phyloP scores from a whole-genome alignment of 2,888 invertebrate genomes.

The Melikaiella ostensackeni region DNA sequence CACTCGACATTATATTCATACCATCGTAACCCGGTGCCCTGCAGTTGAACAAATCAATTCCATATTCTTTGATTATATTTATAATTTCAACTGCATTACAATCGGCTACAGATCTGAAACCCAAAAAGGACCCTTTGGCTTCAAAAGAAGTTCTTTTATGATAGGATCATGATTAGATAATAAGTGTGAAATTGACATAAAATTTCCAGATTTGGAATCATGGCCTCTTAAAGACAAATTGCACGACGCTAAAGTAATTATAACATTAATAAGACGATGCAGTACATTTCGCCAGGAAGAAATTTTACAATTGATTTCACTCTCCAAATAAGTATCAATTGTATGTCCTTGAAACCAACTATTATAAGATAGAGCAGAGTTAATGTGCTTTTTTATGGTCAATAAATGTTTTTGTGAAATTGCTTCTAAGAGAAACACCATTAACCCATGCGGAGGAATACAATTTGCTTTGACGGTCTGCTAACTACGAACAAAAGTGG shows the following conservation, averaged over 20 bases:
- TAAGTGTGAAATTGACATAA: too few species aligned
- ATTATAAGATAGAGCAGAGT: background rate
- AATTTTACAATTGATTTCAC: background rate
- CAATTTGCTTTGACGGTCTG: too few species aligned
- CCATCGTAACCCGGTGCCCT: constrained; percentile 52
- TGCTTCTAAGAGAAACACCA: background rate
- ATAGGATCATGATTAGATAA: too few species aligned
- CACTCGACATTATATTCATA: constrained; percentile 51
- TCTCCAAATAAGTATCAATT: background rate
- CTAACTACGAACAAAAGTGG: too few species aligned
- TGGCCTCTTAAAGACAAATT: too few species aligned
- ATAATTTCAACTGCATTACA: constrained; percentile 13
- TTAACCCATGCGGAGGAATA: background rate
- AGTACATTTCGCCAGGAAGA: constrained; percentile 50
- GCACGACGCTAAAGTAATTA: too few species aligned
- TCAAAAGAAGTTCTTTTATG: too few species aligned
- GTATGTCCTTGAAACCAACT: background rate
- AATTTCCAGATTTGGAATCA: too few species aligned
- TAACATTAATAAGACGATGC: too few species aligned
- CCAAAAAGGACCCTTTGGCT: constrained; percentile 61
- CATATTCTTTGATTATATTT: background rate
- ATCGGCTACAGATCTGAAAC: constrained; percentile 44
- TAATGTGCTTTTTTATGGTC: background rate
- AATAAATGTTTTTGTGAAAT: background rate
- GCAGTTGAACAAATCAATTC: background rate